Conservation (phyloP, 2,888 invertebrate genomes). For the Bugula neritina region DNA sequence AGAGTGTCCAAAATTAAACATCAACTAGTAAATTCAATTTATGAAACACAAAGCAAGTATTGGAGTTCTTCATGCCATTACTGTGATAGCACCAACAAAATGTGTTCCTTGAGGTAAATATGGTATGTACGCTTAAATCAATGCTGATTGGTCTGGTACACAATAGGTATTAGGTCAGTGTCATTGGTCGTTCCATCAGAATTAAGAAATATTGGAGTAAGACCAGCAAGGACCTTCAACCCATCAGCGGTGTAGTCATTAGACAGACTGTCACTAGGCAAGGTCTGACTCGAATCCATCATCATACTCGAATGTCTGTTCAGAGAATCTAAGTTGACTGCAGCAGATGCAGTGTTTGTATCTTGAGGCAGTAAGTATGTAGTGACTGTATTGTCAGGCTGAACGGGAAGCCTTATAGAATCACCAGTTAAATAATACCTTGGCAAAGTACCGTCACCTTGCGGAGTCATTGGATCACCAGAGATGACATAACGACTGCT, state of each 20-base stretch:
- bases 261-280: conserved; percentile 24
- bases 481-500: neutral
- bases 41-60: no score
- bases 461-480: neutral
- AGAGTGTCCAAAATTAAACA: no score
- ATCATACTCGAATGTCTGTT: conserved; percentile 1
- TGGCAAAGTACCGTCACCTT: neutral
- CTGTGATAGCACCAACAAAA: no score
- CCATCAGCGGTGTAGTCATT: conserved; percentile 22
- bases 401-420: neutral
- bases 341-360: neutral
- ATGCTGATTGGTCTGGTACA: conserved; percentile 11
- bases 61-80: no score
- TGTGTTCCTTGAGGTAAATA: no score
- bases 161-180: conserved; percentile 23
- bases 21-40: no score
- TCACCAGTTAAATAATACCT: conserved; percentile 23
- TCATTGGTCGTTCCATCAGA: neutral
- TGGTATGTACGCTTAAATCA: no score
- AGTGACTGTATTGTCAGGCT: neutral
- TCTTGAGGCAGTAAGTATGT: conserved; percentile 1
- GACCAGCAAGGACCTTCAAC: conserved; percentile 5
- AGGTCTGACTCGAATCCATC: conserved; percentile 2
- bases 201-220: conserved; percentile 18
- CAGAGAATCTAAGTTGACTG: neutral